A percentile compares a stretch with the other conserved stretches of the same genome.
Evolutionary conservation across 2,113 vertebrate genomes (phyloP).

Genomic region (Onychostoma macrolepis): DNA sequence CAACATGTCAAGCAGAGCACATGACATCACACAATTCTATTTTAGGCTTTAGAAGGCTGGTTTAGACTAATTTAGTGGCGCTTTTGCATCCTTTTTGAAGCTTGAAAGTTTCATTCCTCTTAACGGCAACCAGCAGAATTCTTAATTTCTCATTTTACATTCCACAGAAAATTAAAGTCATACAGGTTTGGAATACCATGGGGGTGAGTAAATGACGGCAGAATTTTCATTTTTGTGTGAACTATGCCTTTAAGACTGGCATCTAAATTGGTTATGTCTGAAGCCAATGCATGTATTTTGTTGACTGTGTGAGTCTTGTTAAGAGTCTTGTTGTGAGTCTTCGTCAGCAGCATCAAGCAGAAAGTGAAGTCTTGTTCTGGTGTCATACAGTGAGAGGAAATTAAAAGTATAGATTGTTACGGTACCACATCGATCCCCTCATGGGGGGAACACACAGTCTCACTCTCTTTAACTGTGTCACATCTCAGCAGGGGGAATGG

Average conservation of each 20-base stretch:
- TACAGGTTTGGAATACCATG: not conserved
- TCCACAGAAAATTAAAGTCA: not conserved
- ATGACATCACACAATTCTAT: not conserved
- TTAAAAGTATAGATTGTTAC: constrained; percentile 23
- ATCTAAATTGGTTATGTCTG: not conserved
- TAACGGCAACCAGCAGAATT: not conserved
- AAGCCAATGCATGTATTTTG: not conserved
- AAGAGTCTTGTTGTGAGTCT: not conserved
- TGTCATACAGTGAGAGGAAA: not conserved
- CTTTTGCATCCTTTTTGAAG: not conserved
- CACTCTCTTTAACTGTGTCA: constrained; percentile 40
- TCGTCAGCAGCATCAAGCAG: not conserved
- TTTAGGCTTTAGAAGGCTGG: not conserved
- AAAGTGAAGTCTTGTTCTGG: not conserved
- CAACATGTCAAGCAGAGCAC: not conserved
- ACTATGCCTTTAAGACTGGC: not conserved
- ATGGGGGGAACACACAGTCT: not conserved
- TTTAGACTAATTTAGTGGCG: not conserved
- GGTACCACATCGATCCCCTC: not conserved
- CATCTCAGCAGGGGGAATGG: constrained; percentile 39
- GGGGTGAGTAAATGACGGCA: not conserved
- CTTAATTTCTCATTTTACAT: not conserved
- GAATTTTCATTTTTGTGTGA: not conserved
- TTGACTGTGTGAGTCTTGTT: not conserved
- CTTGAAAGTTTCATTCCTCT: not conserved